Percentiles rank a stretch among this genome's conserved stretches.
Evolutionary conservation across 2,113 vertebrate species (phyloP).

Genomic region (Phaethornis superciliosus): DNA sequence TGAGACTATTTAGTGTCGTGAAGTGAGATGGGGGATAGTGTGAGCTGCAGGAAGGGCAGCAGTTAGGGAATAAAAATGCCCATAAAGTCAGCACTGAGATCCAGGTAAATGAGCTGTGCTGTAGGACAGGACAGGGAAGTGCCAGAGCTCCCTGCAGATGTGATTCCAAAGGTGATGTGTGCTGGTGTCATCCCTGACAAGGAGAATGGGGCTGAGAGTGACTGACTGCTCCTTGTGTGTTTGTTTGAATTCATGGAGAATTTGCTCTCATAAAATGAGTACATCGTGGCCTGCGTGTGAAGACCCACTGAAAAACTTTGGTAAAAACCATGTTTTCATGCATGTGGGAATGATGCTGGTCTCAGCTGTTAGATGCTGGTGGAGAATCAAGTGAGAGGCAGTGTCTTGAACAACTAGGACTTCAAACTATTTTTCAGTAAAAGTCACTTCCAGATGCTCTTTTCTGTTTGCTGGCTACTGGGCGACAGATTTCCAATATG

Average conservation of each 20-base stretch:
- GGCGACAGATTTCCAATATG: neutral
- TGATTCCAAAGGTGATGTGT: neutral
- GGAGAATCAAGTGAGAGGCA: neutral
- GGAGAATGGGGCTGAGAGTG: neutral
- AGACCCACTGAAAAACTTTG: neutral
- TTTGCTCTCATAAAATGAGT: neutral
- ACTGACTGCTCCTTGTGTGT: neutral
- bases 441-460: neutral
- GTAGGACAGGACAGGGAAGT: neutral
- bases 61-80: neutral
- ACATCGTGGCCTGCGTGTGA: neutral
- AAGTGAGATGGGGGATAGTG: neutral
- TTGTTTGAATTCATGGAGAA: neutral
- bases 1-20: neutral
- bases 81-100: neutral
- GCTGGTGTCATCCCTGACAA: neutral
- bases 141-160: neutral
- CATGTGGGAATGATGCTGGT: fast-evolving
- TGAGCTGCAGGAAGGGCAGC: neutral
- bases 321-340: neutral
- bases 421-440: neutral
- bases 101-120: neutral
- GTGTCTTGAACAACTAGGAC: neutral
- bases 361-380: neutral
- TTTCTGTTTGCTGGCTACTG: neutral